Evolutionary conservation across 2,113 vertebrate genomes (phyloP).

Genomic region (Plecotus auritus): DNA sequence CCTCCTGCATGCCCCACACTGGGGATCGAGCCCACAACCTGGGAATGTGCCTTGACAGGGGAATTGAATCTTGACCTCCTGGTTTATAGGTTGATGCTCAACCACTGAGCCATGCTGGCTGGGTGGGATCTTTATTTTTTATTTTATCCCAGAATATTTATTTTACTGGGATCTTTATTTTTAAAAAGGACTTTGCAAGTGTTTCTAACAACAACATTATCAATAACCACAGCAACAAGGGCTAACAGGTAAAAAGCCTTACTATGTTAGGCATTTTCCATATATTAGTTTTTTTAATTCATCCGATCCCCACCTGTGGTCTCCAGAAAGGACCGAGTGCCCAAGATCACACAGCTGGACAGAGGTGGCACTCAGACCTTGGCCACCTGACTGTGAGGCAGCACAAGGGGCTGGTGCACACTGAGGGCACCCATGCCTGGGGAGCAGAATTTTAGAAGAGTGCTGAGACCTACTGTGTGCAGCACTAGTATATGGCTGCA

Average conservation of each 20-base stretch:
- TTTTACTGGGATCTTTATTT: neutral
- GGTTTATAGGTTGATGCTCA: too few relatives aligned
- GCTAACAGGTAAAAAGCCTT: neutral
- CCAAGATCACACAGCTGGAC: neutral
- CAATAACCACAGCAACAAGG: neutral
- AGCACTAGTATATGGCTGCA: neutral
- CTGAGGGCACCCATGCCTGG: rapidly evolving
- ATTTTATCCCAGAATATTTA: neutral
- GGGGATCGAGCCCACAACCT: too few relatives aligned
- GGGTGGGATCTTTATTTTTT: neutral
- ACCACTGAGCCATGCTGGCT: too few relatives aligned
- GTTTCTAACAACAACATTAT: neutral
- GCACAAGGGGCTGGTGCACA: neutral
- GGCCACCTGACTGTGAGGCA: neutral
- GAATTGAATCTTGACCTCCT: too few relatives aligned
- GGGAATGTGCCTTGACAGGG: too few relatives aligned
- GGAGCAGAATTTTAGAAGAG: neutral
- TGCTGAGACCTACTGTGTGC: neutral
- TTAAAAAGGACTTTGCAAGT: neutral
- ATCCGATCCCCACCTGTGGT: neutral
- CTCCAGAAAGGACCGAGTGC: neutral
- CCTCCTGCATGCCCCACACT: too few relatives aligned
- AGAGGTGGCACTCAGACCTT: neutral
- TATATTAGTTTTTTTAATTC: neutral
- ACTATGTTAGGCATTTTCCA: neutral